Evolutionary conservation across 1,140 invertebrate species (phyloP).

Genomic region (Gryllus bimaculatus): DNA sequence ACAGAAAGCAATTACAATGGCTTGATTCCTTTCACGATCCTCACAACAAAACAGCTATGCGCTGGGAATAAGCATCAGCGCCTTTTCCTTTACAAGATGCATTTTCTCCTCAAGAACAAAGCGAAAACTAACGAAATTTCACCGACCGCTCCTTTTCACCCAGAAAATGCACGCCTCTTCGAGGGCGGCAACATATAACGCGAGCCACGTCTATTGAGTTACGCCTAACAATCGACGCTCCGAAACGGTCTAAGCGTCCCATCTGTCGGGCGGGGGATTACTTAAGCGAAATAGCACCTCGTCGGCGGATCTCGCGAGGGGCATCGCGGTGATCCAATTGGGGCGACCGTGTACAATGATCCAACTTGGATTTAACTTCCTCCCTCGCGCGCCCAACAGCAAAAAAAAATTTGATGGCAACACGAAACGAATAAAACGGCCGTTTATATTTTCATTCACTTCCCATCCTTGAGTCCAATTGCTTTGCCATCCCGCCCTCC

Average conservation of each 20-base stretch:
- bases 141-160: not conserved
- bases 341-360: not conserved
- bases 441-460: conserved; percentile 5
- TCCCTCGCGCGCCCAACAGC: not conserved
- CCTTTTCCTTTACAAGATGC: too few species aligned
- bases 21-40: too few species aligned
- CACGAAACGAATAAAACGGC: not conserved
- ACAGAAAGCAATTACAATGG: too few species aligned
- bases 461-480: conserved; percentile 1
- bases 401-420: not conserved
- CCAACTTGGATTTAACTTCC: not conserved
- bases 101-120: not conserved
- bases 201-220: not conserved
- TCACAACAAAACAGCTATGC: too few species aligned
- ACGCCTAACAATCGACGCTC: not conserved
- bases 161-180: not conserved
- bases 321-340: not conserved
- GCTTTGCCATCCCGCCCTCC: not conserved
- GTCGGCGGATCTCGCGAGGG: not conserved
- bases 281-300: not conserved
- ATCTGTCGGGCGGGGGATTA: not conserved
- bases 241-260: not conserved
- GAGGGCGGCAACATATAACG: not conserved
- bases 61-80: too few species aligned
- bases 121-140: not conserved